Evolutionary conservation across 2,888 invertebrate genomes (phyloP), one percentile per base, ranked within the genome.

Genomic region (Xestia rhomboidea): DNA sequence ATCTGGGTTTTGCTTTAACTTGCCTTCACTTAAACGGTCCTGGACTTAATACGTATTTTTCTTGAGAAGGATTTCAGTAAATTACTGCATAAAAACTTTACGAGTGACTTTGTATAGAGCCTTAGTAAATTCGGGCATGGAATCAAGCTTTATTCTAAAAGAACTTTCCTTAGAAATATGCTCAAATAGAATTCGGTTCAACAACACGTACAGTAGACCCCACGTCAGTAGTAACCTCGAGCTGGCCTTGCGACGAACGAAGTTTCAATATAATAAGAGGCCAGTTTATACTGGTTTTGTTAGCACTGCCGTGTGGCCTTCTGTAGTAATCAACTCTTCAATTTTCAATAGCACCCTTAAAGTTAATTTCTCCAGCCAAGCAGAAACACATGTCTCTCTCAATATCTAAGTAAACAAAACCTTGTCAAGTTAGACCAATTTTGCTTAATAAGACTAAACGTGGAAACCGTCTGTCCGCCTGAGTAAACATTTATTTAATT

Each of bases 401-500:
- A 78, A 75, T 77, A 62, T 78, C 67, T 71, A 73, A 79, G 73
- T 68, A 82, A 88, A 91, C 86, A 88, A 89, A 88, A 79, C 85
- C 74, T 86, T 87, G 86, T 88, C 85, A 88, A 91, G 81, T 89
- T 87, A 68, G 73, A 81, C 89, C 86, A 87, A 89, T 90, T 90
- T 88, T 82, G 82, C 85, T 85, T 89, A 91, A 89, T 91, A 92
- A 90, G 89, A 86, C 85, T 86, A 88, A 87, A 84, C 83, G 85
- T 87, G 91, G 88, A 91, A 91, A 92, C 91, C 88, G 90, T 90
- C 87, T 87, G 89, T 91, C 83, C 87, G 88, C 89, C 88, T 90
- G 84, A 85, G 88, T 89, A 93, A 92, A 93, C 92, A 92, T 88
- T 84, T 90, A 92, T 92, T 93, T 94, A 93, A 94, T 94, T 94